Percentiles rank a stretch among this genome's conserved stretches.
Conservation (phyloP, 2,113 vertebrate species). For the Deroptyus accipitrinus region DNA sequence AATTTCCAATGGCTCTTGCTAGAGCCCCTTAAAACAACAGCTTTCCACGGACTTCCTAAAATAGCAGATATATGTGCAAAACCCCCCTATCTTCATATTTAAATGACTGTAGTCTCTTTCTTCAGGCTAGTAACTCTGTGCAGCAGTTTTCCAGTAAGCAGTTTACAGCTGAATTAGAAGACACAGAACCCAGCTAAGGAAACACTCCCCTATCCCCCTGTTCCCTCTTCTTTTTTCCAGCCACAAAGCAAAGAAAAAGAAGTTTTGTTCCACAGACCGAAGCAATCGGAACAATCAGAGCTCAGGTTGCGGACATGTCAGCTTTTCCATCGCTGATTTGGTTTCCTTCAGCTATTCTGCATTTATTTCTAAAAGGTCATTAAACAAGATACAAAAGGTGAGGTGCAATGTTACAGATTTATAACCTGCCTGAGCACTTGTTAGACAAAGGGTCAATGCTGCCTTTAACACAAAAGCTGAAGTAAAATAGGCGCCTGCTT, state of each 20-base stretch:
- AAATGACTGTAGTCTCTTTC: neutral
- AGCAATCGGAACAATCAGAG: conserved; percentile 18
- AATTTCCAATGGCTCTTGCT: neutral
- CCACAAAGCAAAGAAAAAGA: neutral
- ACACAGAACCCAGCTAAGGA: conserved; percentile 12
- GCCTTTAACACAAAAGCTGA: neutral
- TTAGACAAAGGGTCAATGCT: neutral
- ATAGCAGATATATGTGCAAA: neutral
- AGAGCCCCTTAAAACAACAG: neutral
- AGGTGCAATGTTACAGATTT: conserved; percentile 51
- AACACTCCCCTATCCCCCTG: conserved; percentile 33
- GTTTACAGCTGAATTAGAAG: neutral
- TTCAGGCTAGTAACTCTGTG: neutral
- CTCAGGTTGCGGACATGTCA: conserved; percentile 48
- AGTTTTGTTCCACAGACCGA: conserved; percentile 14
- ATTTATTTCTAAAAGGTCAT: conserved; percentile 42
- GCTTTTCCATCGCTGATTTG: conserved; percentile 11
- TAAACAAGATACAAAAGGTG: conserved; percentile 45
- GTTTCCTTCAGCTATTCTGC: conserved; percentile 11
- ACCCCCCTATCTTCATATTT: neutral
- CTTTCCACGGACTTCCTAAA: neutral
- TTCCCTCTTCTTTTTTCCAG: neutral
- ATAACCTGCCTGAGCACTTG: neutral
- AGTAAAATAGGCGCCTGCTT: neutral
- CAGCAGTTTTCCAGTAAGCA: neutral